A percentile compares a stretch with the other conserved stretches of the same genome.
phyloP scores from a whole-genome alignment of 1,140 invertebrate species.

The Ylistrum balloti region DNA sequence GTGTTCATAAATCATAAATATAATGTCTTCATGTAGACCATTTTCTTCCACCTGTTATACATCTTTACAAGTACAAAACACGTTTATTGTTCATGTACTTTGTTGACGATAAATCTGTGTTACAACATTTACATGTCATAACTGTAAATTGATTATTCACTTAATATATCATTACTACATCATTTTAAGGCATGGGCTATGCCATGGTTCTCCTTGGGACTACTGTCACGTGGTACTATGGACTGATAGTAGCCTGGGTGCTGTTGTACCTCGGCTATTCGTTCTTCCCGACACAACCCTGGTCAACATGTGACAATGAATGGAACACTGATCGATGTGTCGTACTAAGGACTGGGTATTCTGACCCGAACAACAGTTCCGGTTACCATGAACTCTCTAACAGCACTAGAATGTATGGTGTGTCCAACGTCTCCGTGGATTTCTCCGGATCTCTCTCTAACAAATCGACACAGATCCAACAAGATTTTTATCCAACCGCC shows the following conservation, averaged over 20 bases:
- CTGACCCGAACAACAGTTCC: not conserved
- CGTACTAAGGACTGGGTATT: not conserved
- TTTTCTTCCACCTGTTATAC: too few relatives aligned
- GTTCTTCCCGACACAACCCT: constrained; percentile 87
- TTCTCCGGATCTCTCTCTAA: constrained; percentile 4
- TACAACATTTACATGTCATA: too few relatives aligned
- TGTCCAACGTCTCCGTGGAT: not conserved
- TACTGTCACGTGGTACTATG: constrained; percentile 57
- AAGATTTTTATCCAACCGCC: constrained; percentile 41
- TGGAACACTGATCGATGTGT: constrained; percentile 87
- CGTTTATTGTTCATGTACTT: too few relatives aligned
- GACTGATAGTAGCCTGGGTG: constrained; percentile 92
- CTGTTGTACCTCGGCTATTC: constrained; percentile 91
- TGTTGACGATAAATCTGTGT: too few relatives aligned
- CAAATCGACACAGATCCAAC: not conserved
- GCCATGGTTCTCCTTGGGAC: constrained; percentile 67
- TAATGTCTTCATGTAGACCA: too few relatives aligned
- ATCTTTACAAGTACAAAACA: too few relatives aligned
- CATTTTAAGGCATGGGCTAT: constrained; percentile 69
- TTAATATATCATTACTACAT: too few relatives aligned
- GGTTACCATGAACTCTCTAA: not conserved
- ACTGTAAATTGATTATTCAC: too few relatives aligned
- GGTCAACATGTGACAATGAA: constrained; percentile 94
- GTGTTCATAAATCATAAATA: too few relatives aligned
- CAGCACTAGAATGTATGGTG: not conserved